Conservation (phyloP, 1,140 invertebrate species). For the Lepidurus couesii region DNA sequence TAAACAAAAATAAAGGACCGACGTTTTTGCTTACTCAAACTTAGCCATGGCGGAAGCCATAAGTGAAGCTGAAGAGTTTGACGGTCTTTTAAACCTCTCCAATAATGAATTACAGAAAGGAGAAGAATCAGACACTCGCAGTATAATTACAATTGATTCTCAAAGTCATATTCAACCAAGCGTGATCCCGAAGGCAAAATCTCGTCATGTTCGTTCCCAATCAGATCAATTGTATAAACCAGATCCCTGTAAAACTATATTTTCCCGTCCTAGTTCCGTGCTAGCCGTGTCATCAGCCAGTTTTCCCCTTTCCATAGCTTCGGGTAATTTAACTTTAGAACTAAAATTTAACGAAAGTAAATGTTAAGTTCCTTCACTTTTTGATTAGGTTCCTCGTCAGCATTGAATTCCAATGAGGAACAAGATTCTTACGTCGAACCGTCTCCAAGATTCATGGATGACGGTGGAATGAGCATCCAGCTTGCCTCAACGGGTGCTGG, state of each 20-base stretch:
- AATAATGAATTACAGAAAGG: not conserved
- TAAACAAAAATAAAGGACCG: not conserved
- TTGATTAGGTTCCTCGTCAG: not conserved
- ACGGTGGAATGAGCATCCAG: constrained; percentile 51
- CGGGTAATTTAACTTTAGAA: too few relatives aligned
- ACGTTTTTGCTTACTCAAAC: not conserved
- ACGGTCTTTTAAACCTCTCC: not conserved
- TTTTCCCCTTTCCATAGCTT: not conserved
- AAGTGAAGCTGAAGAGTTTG: not conserved
- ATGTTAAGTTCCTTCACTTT: not conserved
- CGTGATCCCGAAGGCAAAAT: not conserved
- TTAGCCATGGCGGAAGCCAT: not conserved
- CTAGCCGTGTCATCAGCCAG: not conserved
- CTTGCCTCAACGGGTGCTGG: constrained; percentile 54
- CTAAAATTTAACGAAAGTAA: not conserved
- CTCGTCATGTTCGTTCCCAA: constrained; percentile 31
- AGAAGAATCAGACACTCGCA: not conserved
- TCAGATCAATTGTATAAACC: constrained; percentile 26
- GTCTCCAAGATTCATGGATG: constrained; percentile 53
- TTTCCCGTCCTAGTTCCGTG: not conserved
- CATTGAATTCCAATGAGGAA: not conserved
- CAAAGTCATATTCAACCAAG: not conserved
- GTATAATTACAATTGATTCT: constrained; percentile 8
- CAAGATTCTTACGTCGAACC: not conserved
- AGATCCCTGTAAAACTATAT: not conserved